phyloP scores from a whole-genome alignment of 2,888 invertebrate species.

The Drosophila mercatorum region DNA sequence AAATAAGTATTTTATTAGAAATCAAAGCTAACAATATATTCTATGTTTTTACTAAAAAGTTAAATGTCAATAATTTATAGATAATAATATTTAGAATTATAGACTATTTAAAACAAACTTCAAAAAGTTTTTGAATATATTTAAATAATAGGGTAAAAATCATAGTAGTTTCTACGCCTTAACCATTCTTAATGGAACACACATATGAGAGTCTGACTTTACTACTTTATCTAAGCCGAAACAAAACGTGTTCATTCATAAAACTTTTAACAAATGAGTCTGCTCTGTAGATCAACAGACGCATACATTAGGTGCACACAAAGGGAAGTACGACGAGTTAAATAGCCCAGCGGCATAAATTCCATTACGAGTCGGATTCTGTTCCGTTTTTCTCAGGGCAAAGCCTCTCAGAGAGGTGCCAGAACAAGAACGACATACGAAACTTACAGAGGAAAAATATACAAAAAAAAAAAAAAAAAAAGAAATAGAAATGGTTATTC shows the following conservation, averaged over 20 bases:
- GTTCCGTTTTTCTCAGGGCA: conserved; percentile 64
- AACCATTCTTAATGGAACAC: not conserved
- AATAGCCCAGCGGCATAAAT: conserved; percentile 56
- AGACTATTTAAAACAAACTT: not conserved
- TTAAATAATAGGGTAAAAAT: not conserved
- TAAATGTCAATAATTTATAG: too few relatives aligned
- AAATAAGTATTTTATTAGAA: not conserved
- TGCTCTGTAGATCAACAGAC: conserved; percentile 26
- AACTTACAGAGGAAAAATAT: not conserved
- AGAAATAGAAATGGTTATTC: conserved; percentile 64
- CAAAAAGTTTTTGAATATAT: not conserved
- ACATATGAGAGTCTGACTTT: not conserved
- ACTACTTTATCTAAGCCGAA: not conserved
- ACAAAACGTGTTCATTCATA: conserved; percentile 46
- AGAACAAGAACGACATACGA: conserved; percentile 29
- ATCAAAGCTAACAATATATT: not conserved
- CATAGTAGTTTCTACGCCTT: not conserved
- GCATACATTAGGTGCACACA: conserved; percentile 30
- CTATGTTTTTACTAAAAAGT: too few relatives aligned
- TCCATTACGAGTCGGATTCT: conserved; percentile 46
- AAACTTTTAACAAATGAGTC: conserved; percentile 41
- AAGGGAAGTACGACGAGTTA: conserved; percentile 40
- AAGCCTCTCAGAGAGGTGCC: conserved; percentile 7
- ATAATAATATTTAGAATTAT: not conserved
- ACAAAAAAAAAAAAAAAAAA: not conserved